phyloP scores from a whole-genome alignment of 2,797 vertebrate genomes.

The Channallabes apus region DNA sequence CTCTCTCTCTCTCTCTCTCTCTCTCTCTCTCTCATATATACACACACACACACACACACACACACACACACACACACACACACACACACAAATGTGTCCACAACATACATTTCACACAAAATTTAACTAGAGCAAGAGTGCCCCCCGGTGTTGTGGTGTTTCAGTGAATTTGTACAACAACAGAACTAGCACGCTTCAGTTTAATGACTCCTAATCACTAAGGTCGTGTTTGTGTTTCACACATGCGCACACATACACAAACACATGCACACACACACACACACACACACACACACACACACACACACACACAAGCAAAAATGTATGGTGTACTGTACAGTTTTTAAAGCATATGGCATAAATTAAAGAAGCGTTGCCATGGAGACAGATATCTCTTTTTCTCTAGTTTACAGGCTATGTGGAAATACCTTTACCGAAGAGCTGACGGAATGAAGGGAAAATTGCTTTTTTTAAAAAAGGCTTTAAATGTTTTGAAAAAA shows the following conservation, averaged over 20 bases:
- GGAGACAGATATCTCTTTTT: background rate
- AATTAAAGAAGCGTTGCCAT: constrained; percentile 2
- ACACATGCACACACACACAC: background rate
- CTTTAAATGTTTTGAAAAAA: background rate
- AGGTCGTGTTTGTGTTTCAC: background rate
- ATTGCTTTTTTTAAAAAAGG: background rate
- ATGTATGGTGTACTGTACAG: no score
- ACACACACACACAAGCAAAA: background rate
- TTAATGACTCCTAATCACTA: background rate
- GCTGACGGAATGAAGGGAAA: background rate
- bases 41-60: no score
- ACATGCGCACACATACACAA: background rate
- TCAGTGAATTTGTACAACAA: background rate
- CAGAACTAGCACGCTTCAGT: no score
- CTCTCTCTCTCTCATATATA: background rate
- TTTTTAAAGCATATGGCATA: background rate
- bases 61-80: background rate
- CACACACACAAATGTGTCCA: background rate
- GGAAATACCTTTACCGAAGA: background rate
- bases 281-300: background rate
- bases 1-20: background rate
- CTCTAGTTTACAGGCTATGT: background rate
- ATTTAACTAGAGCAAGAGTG: constrained; percentile 66
- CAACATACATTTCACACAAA: background rate
- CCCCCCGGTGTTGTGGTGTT: constrained; percentile 65